Percentiles rank a stretch among this genome's conserved stretches.
Conservation (phyloP, 2,888 invertebrate genomes). For the Euplexia lucipara region DNA sequence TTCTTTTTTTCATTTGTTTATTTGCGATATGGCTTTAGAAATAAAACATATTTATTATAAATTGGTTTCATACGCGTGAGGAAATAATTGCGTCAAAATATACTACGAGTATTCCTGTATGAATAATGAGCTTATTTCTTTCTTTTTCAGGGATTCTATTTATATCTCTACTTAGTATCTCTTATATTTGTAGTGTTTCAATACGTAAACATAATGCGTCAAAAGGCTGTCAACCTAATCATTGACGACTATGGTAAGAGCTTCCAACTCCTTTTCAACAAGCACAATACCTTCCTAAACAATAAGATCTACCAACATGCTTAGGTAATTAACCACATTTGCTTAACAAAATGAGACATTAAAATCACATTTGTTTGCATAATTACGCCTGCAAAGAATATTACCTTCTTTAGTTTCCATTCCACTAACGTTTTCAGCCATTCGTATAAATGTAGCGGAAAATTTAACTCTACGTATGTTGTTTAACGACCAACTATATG, state of each 20-base stretch:
- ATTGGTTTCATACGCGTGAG: too few species aligned
- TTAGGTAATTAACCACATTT: constrained; percentile 86
- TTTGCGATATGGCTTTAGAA: too few species aligned
- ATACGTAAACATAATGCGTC: constrained; percentile 92
- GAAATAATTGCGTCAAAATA: too few species aligned
- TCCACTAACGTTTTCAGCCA: constrained; percentile 81
- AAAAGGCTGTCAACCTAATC: constrained; percentile 92
- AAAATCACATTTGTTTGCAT: constrained; percentile 90
- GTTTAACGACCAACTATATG: constrained; percentile 70
- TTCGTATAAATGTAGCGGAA: constrained; percentile 81
- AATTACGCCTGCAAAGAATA: constrained; percentile 86
- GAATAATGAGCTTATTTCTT: constrained; percentile 9
- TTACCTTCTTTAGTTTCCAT: constrained; percentile 86
- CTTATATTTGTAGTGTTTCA: constrained; percentile 94
- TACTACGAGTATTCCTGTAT: too few species aligned
- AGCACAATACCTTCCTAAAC: constrained; percentile 61
- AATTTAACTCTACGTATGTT: constrained; percentile 71
- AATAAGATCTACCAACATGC: constrained; percentile 63
- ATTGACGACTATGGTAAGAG: constrained; percentile 88
- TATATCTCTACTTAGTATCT: constrained; percentile 95
- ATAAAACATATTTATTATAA: too few species aligned
- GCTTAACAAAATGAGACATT: constrained; percentile 90
- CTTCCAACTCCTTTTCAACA: constrained; percentile 53
- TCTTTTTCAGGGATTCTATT: constrained; percentile 94
- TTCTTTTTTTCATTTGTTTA: too few species aligned